Percentiles rank a stretch among this genome's conserved stretches.
Evolutionary conservation across 2,113 vertebrate genomes (phyloP).

Genomic region (Arvicanthis niloticus): DNA sequence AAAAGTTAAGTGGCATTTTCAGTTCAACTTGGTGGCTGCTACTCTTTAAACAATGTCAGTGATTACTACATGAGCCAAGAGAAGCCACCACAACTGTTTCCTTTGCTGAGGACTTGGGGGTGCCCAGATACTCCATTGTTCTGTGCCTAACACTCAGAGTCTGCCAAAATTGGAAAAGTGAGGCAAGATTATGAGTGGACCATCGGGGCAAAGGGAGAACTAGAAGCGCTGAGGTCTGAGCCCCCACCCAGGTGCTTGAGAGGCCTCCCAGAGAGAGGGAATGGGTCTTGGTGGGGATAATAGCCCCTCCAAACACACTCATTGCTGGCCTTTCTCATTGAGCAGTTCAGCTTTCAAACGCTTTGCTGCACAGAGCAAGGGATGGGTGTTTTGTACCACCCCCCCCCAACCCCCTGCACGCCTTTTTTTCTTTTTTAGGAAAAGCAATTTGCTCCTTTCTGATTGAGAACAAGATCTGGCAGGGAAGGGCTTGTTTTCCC

Average conservation of each 20-base stretch:
- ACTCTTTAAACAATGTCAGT: background rate
- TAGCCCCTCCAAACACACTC: slow-evolving; percentile 78
- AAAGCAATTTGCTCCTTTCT: slow-evolving; percentile 88
- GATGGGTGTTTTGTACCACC: slow-evolving; percentile 79
- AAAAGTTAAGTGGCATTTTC: background rate
- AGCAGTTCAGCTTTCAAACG: slow-evolving; percentile 83
- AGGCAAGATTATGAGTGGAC: background rate
- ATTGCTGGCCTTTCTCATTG: slow-evolving; percentile 70
- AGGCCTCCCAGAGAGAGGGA: slow-evolving; percentile 73
- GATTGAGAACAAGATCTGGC: slow-evolving; percentile 87
- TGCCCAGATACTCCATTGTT: background rate
- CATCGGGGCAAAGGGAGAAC: background rate
- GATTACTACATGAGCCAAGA: background rate
- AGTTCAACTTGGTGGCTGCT: background rate
- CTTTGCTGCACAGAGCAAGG: slow-evolving; percentile 83
- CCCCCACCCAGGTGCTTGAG: slow-evolving; percentile 76
- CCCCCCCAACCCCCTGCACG: slow-evolving; percentile 15
- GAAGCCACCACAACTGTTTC: background rate
- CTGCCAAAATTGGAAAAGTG: background rate
- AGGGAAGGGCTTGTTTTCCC: slow-evolving; percentile 83
- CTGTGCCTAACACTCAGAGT: background rate
- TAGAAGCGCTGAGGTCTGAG: slow-evolving; percentile 31
- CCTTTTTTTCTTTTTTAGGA: slow-evolving; percentile 81
- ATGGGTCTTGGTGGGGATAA: slow-evolving; percentile 74
- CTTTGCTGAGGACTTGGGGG: background rate